Base-by-base conservation (phyloP, 2,888 invertebrate genomes). In the Cryptus armator region DNA sequence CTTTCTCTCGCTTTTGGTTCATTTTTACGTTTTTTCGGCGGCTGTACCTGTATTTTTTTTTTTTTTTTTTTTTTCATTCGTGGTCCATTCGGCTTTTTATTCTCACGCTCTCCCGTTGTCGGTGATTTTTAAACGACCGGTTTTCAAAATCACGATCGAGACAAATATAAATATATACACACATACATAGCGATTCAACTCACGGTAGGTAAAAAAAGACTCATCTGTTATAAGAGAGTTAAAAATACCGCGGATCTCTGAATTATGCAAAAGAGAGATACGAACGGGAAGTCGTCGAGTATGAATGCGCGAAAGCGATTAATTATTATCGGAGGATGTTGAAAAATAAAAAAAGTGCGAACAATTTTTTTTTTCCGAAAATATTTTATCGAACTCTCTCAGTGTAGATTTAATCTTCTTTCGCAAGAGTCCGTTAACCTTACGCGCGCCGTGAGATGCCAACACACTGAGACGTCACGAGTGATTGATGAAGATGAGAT, bases 91-190 rank as follows among this genome's bases (percentile, higher is more conserved):
- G 32, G 71, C 75, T 82, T 81, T 84, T 81, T 78, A 77, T 84
- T 85, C 85, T 79, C 85, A 85, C 85, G 85, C 82, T 85, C 67
- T 70, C n/a, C 71, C 64, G 72, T 43, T 67, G 78, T 81, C 84
- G 81, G 78, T 84, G 48, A 64, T 81, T 71, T 59, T 6, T 66
- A 53, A 24, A 29, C 37, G 53, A 81, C 81, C 84, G 84, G 81
- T 81, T 81, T n/a, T 68, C 74, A 6, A 78, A 84, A 81, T 81
- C 81, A 68, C 68, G 74, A 66, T 56, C 68, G 77, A 32, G 68
- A n/a, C 53, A 14, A 64, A 51, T 29, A 37, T 68, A 70, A 51
- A 51, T 79, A 64, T 71, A n/a, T 29, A 48, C 44, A 70, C 64
- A 51, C 71, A 64, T 51, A n/a, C 48, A 32, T 14, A 29, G 14